These are phyloP conservation scores for Beroe forskalii DNA, from an alignment of 37 sponge, comb jelly and placozoan genomes.

Conservation along the genomic window DNA sequence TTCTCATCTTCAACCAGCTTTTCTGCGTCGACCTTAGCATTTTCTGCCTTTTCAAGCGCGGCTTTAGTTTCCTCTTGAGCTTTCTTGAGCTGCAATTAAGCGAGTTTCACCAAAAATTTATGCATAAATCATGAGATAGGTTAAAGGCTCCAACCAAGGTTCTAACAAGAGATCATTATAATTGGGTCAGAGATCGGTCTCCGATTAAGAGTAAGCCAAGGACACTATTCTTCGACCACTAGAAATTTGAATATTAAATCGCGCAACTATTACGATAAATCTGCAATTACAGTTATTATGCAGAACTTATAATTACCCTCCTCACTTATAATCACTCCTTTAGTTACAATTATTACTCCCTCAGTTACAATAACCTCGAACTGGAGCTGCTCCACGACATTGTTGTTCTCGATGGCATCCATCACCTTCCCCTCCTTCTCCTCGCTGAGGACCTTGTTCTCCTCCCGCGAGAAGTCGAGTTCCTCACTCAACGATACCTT, in stretches of 20 bases:
- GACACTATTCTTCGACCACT: no score
- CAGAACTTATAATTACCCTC: no score
- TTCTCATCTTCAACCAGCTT: conserved; percentile 35
- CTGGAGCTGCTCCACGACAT: not conserved
- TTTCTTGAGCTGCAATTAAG: not conserved
- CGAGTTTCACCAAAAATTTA: not conserved
- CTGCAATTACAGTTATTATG: no score
- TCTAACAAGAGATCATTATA: no score
- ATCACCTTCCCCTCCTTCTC: not conserved
- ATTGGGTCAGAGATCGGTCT: no score
- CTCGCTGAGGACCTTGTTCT: not conserved
- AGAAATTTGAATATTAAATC: no score
- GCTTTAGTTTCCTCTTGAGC: not conserved
- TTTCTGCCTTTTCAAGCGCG: not conserved
- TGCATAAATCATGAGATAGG: not conserved
- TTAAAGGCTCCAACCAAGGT: no score
- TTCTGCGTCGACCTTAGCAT: not conserved
- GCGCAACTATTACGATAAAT: no score
- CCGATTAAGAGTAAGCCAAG: no score
- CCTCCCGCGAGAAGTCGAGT: not conserved
- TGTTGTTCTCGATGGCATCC: not conserved
- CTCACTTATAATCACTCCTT: no score
- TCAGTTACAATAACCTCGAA: conserved; percentile 27
- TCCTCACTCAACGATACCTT: conserved; percentile 26
- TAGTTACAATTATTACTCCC: no score